A percentile compares a stretch with the other conserved stretches of the same genome.
phyloP scores from a whole-genome alignment of 2,888 invertebrate species.

The Ephialtes manifestator region DNA sequence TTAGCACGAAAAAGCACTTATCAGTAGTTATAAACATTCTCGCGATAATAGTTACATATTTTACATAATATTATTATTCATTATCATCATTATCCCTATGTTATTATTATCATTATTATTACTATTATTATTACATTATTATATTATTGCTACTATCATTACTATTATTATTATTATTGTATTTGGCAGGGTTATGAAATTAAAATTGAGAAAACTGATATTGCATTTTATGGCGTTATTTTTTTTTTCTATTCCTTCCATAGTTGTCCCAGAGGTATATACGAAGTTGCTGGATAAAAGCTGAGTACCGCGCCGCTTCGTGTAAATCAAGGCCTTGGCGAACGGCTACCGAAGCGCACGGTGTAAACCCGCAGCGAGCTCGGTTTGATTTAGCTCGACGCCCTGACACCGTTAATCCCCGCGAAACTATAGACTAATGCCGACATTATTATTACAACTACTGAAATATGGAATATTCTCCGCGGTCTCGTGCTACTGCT shows the following conservation, averaged over 20 bases:
- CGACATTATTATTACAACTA: constrained; percentile 74
- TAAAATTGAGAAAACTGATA: constrained; percentile 80
- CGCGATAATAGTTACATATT: constrained; percentile 83
- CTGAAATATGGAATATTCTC: constrained; percentile 72
- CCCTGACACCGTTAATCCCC: constrained; percentile 69
- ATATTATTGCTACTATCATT: constrained; percentile 78
- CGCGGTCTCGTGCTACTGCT: constrained; percentile 50
- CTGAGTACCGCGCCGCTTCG: constrained; percentile 35
- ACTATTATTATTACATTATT: constrained; percentile 67
- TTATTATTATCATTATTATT: constrained; percentile 67
- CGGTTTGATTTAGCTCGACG: constrained; percentile 65
- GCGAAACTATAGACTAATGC: constrained; percentile 74
- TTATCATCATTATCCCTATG: constrained; percentile 71
- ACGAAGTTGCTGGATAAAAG: constrained; percentile 6
- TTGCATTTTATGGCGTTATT: constrained; percentile 21
- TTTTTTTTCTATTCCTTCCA: constrained; percentile 5
- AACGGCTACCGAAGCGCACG: constrained; percentile 45
- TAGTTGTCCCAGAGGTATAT: background rate
- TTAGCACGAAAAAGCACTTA: constrained; percentile 73
- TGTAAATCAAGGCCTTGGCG: constrained; percentile 59
- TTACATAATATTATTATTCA: constrained; percentile 82
- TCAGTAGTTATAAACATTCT: constrained; percentile 81
- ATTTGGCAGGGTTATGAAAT: constrained; percentile 86
- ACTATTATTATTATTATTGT: constrained; percentile 82
- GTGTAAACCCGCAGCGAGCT: constrained; percentile 41